These are phyloP conservation scores for Drosophila dives DNA, from an alignment of 2,888 invertebrate species.

Conservation along the genomic window DNA sequence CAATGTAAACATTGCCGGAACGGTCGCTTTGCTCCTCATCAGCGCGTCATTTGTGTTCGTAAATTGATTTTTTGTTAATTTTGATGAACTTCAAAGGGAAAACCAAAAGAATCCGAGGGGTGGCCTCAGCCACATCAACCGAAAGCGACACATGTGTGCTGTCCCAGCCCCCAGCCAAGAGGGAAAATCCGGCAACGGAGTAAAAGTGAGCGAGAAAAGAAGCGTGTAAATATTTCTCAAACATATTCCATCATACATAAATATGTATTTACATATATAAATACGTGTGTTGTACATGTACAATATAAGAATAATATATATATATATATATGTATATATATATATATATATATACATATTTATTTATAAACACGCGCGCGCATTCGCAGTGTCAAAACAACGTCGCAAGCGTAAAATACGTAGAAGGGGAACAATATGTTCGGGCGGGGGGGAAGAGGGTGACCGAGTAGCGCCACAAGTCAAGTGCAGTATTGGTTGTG, in stretches of 20 bases:
- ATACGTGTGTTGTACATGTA: background rate
- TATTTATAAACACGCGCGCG: slow-evolving; percentile 79
- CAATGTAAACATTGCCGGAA: slow-evolving; percentile 59
- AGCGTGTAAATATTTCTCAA: slow-evolving; percentile 68
- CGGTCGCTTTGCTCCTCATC: slow-evolving; percentile 55
- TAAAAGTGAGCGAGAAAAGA: slow-evolving; percentile 29
- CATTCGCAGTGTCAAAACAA: slow-evolving; percentile 77
- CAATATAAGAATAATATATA: background rate
- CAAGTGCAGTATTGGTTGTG: slow-evolving; percentile 64
- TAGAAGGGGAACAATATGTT: background rate
- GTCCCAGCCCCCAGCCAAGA: slow-evolving; percentile 3
- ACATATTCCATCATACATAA: slow-evolving; percentile 51
- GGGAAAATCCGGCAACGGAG: slow-evolving; percentile 10
- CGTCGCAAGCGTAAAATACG: slow-evolving; percentile 60
- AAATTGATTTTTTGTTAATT: slow-evolving; percentile 80
- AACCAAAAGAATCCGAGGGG: slow-evolving; percentile 45
- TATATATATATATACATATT: slow-evolving; percentile 37
- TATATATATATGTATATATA: background rate
- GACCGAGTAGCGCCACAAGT: slow-evolving; percentile 70
- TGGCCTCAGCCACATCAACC: slow-evolving; percentile 13
- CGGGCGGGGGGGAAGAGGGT: background rate
- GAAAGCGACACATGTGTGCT: slow-evolving; percentile 62
- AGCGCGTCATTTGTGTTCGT: slow-evolving; percentile 74
- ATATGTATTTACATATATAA: background rate
- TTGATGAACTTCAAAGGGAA: slow-evolving; percentile 77